Base-by-base conservation (phyloP, 2,113 vertebrate species). In the Alethe diademata region DNA sequence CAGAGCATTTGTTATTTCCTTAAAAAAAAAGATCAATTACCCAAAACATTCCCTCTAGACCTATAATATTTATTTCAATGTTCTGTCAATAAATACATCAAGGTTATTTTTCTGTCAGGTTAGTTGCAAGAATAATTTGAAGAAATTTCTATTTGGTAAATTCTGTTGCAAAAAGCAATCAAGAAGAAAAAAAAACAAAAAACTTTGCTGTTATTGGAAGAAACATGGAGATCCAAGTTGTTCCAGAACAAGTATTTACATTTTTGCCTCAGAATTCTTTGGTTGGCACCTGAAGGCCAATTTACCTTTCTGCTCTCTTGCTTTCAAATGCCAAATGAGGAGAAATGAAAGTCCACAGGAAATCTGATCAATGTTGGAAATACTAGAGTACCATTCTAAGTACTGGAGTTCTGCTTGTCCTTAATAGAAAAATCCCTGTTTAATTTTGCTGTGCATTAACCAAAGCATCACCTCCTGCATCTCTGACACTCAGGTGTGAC, bases 51-150 rank as follows among this genome's bases (percentile, higher is more conserved):
- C 97, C 97, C 97, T 98, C 97, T 97, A 98, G 97, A 97, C 96
- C 98, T 98, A 96, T 98, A 98, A 98, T 98, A 99, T 99, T 99
- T 99, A 99, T 99, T 99, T 99, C 98, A 98, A 97, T 98, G 98
- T 98, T 98, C 98, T 98, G 98, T 99, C 99, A 99, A 99, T 99
- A 99, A 98, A 99, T 98, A 98, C 98, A 99, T 99, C 98, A 98
- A 98, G 98, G 98, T 99, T 99, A 98, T 97, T 98, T 98, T 99
- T 98, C 98, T 98, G 98, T 98, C 97, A 95, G 96, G 98, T 98
- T 98, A 98, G 96, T 96, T 95, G 86, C 98, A 98, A 98, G 98
- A 98, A 99, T 98, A 92, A 97, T 98, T 98, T 98, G 98, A 98
- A 98, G 97, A 98, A 98, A 98, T 97, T 98, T 98, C 98, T 98